Evolutionary conservation across 2,113 vertebrate species (phyloP).

Genomic region (Thomomys bottae): DNA sequence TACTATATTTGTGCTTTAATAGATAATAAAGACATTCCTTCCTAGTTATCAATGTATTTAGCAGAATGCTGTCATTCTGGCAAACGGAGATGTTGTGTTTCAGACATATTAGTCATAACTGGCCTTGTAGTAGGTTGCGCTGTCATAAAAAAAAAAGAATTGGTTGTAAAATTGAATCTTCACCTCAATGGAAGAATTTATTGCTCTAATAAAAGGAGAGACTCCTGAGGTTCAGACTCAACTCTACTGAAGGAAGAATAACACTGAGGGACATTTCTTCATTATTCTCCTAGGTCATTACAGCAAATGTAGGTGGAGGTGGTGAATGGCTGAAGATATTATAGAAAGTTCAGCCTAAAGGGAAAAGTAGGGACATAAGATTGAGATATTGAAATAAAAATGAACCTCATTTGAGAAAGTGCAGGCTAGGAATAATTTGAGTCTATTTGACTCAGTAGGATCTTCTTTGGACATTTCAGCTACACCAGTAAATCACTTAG

Average conservation of each 20-base stretch:
- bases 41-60: background rate
- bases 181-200: constrained; percentile 83
- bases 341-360: constrained; percentile 81
- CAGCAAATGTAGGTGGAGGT: constrained; percentile 68
- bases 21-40: constrained; percentile 42
- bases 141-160: constrained; percentile 75
- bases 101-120: constrained; percentile 50
- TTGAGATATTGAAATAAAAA: constrained; percentile 78
- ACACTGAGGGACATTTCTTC: constrained; percentile 78
- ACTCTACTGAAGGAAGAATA: constrained; percentile 78
- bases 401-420: constrained; percentile 74
- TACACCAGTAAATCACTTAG: constrained; percentile 76
- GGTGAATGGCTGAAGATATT: constrained; percentile 77
- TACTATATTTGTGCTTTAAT: background rate
- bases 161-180: constrained; percentile 80
- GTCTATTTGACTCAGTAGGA: constrained; percentile 62
- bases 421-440: constrained; percentile 65
- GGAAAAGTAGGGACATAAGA: constrained; percentile 53
- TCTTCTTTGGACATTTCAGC: constrained; percentile 14
- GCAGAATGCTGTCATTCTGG: constrained; percentile 12
- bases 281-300: constrained; percentile 78
- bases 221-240: constrained; percentile 71
- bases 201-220: constrained; percentile 83
- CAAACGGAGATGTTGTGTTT: constrained; percentile 58
- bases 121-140: constrained; percentile 60